phyloP scores from a whole-genome alignment of 2,797 vertebrate species.

The Lateolabrax maculatus region DNA sequence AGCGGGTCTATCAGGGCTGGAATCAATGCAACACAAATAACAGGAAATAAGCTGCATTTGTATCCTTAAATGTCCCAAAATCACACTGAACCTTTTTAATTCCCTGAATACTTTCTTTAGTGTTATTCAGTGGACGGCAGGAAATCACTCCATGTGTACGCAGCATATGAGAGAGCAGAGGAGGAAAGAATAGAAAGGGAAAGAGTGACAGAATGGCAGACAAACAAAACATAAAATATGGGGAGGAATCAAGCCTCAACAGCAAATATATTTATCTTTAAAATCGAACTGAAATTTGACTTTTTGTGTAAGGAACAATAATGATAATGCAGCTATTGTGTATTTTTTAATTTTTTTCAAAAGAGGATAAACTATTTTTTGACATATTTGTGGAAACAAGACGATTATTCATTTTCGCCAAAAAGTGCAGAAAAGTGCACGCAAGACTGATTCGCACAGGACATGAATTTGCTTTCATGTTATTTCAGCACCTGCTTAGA shows the following conservation, averaged over 20 bases:
- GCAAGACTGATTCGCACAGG: neutral
- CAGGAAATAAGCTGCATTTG: conserved; percentile 42
- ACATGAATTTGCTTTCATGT: neutral
- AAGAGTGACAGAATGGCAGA: neutral
- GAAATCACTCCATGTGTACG: conserved; percentile 17
- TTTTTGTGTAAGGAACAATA: neutral
- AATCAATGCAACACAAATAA: conserved; percentile 59
- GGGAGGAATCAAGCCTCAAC: neutral
- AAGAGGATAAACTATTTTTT: neutral
- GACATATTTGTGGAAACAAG: conserved; percentile 10
- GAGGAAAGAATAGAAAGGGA: conserved; percentile 22
- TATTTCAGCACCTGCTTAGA: conserved; percentile 11
- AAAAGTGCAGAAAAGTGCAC: neutral
- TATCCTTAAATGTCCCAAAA: conserved; percentile 30
- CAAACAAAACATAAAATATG: neutral
- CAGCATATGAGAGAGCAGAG: conserved; percentile 18
- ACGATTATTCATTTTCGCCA: too few relatives aligned
- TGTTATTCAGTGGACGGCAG: conserved; percentile 11
- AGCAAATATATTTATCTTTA: conserved; percentile 1
- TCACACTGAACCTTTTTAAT: conserved; percentile 21
- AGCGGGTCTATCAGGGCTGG: conserved; percentile 36
- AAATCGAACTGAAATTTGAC: neutral
- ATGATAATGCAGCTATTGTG: neutral
- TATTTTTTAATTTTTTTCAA: neutral
- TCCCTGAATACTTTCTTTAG: conserved; percentile 10